Evolutionary conservation across 2,797 vertebrate genomes (phyloP), one percentile per base, ranked within the genome.

Genomic region (Phataginus tricuspis): DNA sequence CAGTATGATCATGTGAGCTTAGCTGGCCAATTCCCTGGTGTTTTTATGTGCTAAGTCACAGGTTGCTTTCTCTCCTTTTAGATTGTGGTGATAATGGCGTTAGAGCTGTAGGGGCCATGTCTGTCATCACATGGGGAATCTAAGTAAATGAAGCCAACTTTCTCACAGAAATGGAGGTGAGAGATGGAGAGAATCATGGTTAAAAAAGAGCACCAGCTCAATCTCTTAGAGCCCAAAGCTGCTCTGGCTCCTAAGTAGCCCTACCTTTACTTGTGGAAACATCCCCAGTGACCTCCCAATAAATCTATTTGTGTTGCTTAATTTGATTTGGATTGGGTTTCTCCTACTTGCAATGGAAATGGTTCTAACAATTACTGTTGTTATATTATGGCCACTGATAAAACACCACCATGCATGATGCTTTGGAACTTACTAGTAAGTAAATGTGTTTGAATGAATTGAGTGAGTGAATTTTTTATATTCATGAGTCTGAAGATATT

Each of bases 371-470:
- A 4, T 53, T 34, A 21, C 29, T 90, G 2, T 21, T 82, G 14
- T 66, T 39, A 21, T 51, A n/a, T 71, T 68, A 91, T 14, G 37
- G 8, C 71, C 5, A 55, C 49, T 66, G 66, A 29, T 18, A 15
- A 89, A 31, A n/a, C 39, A 34, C 1, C 3, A 61, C 31, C 37
- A 64, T 61, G 34, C 34, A n/a, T 2, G 18, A 19, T 13, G 49
- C 21, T 59, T 72, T 23, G 31, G 10, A 71, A 74, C 39, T 39
- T 39, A 39, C 39, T 29, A 45, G 5, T 10, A 19, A 69, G 5
- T 59, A 53, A 91, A 86, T 34, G 25, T 53, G 88, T 79, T 95
- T n/a, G 45, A 92, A 57, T 93, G 57, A 92, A 27, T 39, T 51
- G 34, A 69, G 18, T 59, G 4, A 23, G 19, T 72, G 2, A 80